These are phyloP conservation scores for Leistus spinibarbis DNA, from an alignment of 2,888 invertebrate species.

Conservation along the genomic window DNA sequence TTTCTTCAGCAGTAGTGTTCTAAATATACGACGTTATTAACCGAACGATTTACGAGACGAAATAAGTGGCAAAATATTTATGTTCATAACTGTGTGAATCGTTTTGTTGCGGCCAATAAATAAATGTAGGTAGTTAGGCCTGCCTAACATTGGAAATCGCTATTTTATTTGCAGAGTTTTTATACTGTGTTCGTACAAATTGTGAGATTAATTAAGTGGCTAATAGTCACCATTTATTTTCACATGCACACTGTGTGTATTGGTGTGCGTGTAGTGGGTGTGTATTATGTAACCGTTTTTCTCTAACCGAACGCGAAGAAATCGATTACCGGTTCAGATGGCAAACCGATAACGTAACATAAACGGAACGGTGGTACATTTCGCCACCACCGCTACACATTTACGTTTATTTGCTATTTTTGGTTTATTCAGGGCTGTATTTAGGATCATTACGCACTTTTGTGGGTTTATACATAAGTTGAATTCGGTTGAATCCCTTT, in stretches of 20 bases:
- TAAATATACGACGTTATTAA: too few species aligned
- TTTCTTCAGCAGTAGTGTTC: background rate
- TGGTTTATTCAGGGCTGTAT: background rate
- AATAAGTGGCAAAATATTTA: background rate
- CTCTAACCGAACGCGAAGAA: background rate
- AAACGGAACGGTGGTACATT: background rate
- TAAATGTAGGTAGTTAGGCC: background rate
- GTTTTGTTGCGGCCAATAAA: background rate
- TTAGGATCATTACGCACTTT: too few species aligned
- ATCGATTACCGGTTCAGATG: background rate
- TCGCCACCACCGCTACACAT: background rate
- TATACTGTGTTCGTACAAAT: background rate
- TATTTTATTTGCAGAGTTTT: background rate
- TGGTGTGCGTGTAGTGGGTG: background rate
- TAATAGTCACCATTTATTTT: background rate
- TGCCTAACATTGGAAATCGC: background rate
- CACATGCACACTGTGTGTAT: background rate
- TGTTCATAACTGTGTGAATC: background rate
- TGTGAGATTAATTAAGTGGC: background rate
- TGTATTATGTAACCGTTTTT: background rate
- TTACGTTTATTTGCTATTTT: background rate
- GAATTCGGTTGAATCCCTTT: too few species aligned
- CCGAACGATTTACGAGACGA: background rate
- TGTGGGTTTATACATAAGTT: background rate
- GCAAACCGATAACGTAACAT: background rate